Conservation (phyloP, 2,113 vertebrate species). For the Mohoua ochrocephala region DNA sequence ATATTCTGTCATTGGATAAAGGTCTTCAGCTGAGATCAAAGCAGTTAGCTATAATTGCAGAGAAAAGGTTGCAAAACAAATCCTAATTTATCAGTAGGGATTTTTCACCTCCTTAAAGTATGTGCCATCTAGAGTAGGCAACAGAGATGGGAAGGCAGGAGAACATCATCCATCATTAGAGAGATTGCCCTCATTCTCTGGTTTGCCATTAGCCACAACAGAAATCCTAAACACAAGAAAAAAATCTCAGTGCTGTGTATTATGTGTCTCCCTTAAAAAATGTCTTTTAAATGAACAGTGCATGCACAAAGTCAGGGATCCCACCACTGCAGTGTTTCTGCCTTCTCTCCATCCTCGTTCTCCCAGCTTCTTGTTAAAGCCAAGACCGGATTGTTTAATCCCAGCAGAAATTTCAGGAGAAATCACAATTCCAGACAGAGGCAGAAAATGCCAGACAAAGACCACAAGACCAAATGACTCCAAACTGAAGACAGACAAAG, state of each 20-base stretch:
- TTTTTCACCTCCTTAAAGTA: not conserved
- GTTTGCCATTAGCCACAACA: not conserved
- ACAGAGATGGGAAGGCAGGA: not conserved
- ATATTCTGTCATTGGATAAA: not conserved
- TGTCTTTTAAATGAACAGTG: not conserved
- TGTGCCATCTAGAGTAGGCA: not conserved
- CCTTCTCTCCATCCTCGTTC: not conserved
- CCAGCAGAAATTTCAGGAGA: not conserved
- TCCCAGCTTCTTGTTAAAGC: not conserved
- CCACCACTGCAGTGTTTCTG: not conserved
- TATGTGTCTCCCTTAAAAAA: not conserved
- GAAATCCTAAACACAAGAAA: not conserved
- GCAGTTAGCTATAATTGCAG: not conserved
- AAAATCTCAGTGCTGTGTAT: not conserved
- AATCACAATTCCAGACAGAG: not conserved
- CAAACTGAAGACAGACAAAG: not conserved
- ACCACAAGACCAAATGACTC: not conserved
- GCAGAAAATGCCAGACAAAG: not conserved
- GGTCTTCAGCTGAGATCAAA: slow-evolving; percentile 37
- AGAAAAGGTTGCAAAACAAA: slow-evolving; percentile 9
- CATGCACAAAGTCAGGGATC: not conserved
- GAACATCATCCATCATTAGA: not conserved
- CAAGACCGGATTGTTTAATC: fast-evolving
- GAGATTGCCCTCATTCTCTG: not conserved
- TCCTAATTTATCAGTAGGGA: not conserved